Base-by-base conservation (phyloP, 1,140 invertebrate genomes). In the Drosophila tsacasi region DNA sequence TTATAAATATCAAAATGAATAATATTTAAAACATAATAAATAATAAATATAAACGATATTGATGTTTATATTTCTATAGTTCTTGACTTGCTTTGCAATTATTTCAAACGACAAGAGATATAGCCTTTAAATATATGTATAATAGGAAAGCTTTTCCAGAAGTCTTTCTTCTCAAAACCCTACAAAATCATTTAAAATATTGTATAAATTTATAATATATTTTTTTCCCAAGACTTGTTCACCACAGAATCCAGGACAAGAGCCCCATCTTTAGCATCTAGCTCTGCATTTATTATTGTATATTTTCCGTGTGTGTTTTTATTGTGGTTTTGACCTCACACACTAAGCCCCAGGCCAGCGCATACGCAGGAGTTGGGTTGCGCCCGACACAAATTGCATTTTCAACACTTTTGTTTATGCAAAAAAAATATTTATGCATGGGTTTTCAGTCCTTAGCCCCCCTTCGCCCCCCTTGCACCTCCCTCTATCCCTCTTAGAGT, bases 381-480 rank as follows among this genome's bases (percentile, higher is more conserved):
- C 42, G 30, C 21, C n/a, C 73, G 52, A 42, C 44, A 71, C 65
- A 89, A 89, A 89, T 89, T 89, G 85, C 85, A 85, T 89, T 89
- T 89, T 85, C 85, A 89, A 91, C 83, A 89, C 78, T 81, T 89
- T 90, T 89, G 85, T 89, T 89, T 90, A 86, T 89, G 85, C 85
- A 81, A 81, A 84, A 89, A 87, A 84, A 76, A 78, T 80, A 80
- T 80, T 79, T 80, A 79, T 80, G 76, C 77, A 79, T 47, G 54
- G 72, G 60, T 61, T 55, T 57, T 79, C 57, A 42, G 65, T 63
- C 52, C 47, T 58, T 65, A 57, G 54, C 3, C 7, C 32, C 52
- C 52, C 21, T 54, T 25, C n/a, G 30, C 3, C 7, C 32, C 52
- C 52, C 21, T 54, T 25, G 21, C 23, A 42, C 25, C 12, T 9